Evolutionary conservation across 2,113 vertebrate genomes (phyloP), one percentile per base, ranked within the genome.

Genomic region (Apaloderma vittatum): DNA sequence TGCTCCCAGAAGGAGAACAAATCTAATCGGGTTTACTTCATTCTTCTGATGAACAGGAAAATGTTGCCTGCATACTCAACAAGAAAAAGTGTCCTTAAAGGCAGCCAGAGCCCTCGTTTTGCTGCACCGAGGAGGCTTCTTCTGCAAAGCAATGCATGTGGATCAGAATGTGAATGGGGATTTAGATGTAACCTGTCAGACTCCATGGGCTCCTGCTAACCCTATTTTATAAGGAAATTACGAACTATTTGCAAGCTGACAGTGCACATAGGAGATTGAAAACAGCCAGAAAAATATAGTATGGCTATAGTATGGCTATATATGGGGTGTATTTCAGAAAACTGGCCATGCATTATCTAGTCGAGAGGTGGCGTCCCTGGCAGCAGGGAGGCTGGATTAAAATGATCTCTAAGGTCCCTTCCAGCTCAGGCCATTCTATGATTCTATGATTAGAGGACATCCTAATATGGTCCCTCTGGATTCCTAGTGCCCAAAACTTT

Each of bases 21-120:
- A 98, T 98, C 95, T 97, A 98, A 98, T 97, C n/a, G 19, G 72
- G 97, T 98, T 98, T 97, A 96, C 95, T 97, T 97, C 97, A 97
- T 98, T 97, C 97, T 98, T 95, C n/a, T 85, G 96, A 96, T 2
- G 30, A 97, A 95, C 90, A 84, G 94, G 92, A 96, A 97, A 96
- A 93, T 97, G 94, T 97, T 96, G 70, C 87, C 94, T 97, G 98
- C 87, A 98, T 98, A 97, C 96, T 95, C 96, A 98, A 98, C 86
- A 96, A 94, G 92, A 75, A 20, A 89, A 87, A 90, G 45, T 88
- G 86, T 91, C 73, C 74, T 88, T 71, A 40, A 91, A 94, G 86
- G 66, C 83, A 90, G 68, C n/a, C 24, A 86, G 65, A 67, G 63
- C 9, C 3, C 78, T 74, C 4, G 2, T 36, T 79, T 21, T 40